Base-by-base conservation (phyloP, 2,888 invertebrate genomes). In the Phoenoteleia sp. region DNA sequence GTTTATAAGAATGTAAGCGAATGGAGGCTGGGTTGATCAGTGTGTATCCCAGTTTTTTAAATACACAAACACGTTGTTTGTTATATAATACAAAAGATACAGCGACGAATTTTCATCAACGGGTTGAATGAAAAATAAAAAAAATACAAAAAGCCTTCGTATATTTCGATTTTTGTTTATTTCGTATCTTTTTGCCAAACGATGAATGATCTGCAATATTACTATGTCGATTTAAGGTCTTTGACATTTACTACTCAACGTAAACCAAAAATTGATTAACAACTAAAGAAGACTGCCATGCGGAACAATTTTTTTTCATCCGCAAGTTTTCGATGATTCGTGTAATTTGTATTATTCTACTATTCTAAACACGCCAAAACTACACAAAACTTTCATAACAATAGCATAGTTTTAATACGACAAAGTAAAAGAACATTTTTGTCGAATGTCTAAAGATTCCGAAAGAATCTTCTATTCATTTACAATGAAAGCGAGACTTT, bases 61-160 rank as follows among this genome's bases (percentile, higher is more conserved):
- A 88, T 81, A 87, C 81, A 87, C 83, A 91, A 88, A 92, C 87
- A 90, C 89, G 91, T 92, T 93, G 91, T 92, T 93, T 92, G 91
- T 92, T 92, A 92, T 91, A 92, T 90, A 91, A 92, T 92, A 92
- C 90, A 91, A 90, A 89, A 91, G 87, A 82, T 77, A 54, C 89
- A 91, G 91, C 90, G 90, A 91, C 89, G 89, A 91, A 86, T 92
- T 92, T 91, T 91, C 90, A 91, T 89, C 86, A 88, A 89, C 91
- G 88, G 91, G 90, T 92, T 92, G 91, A 92, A 91, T 90, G 91
- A 91, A 89, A 91, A 92, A 92, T 91, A 90, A 91, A 76, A 69
- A 90, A 91, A 64, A 77, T 92, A 89, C 88, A 91, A 90, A 90
- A 91, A 92, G 92, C 91, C 91, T 92, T 92, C 88, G 90, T 91